Evolutionary conservation across 2,888 invertebrate genomes (phyloP).

Genomic region (Camponotus fellah): DNA sequence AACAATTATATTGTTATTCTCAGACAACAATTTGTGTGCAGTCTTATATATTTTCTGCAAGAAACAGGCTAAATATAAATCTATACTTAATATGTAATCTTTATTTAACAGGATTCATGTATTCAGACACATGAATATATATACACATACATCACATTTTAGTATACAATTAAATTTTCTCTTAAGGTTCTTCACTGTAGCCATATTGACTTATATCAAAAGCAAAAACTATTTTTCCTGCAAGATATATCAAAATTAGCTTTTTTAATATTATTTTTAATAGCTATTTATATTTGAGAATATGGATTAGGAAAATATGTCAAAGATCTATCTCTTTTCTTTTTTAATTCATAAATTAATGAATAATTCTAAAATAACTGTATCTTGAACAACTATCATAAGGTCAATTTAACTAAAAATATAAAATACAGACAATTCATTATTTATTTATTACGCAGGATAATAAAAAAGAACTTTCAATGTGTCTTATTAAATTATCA

Average conservation of each 20-base stretch:
- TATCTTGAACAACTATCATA: neutral
- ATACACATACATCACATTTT: too few species aligned
- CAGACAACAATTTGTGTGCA: too few species aligned
- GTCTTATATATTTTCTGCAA: too few species aligned
- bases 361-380: neutral
- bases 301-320: neutral
- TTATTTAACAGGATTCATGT: too few species aligned
- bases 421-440: neutral
- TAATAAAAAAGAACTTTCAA: neutral
- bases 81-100: too few species aligned
- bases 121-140: too few species aligned
- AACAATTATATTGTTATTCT: too few species aligned
- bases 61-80: too few species aligned
- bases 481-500: neutral
- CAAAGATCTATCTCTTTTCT: too few species aligned
- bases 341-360: neutral
- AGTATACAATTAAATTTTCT: too few species aligned
- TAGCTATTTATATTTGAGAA: neutral
- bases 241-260: neutral
- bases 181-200: too few species aligned
- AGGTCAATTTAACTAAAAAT: neutral
- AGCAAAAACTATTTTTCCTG: neutral
- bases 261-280: neutral
- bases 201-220: too few species aligned
- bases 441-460: neutral